phyloP scores from a whole-genome alignment of 2,113 vertebrate species.

The Rostratula benghalensis region DNA sequence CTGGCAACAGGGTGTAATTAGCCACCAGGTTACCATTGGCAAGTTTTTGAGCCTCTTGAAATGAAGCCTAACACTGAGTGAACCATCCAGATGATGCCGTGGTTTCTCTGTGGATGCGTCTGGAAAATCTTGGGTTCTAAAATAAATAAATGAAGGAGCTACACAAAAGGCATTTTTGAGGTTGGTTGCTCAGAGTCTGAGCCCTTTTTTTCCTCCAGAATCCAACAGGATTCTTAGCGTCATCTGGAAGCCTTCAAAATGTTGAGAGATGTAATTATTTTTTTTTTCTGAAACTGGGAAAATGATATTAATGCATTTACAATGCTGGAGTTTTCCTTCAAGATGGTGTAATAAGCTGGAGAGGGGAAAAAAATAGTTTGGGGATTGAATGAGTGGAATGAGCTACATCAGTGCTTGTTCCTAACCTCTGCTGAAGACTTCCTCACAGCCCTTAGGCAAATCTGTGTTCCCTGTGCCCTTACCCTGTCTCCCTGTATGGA shows the following conservation, averaged over 20 bases:
- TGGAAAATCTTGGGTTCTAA: constrained; percentile 53
- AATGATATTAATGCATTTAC: neutral
- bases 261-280: neutral
- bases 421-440: neutral
- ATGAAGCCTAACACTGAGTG: constrained; percentile 5
- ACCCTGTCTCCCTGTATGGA: neutral
- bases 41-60: constrained; percentile 25
- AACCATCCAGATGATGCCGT: constrained; percentile 15
- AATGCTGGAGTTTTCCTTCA: neutral
- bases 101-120: constrained; percentile 48
- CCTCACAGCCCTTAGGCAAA: neutral
- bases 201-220: neutral
- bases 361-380: neutral
- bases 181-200: neutral
- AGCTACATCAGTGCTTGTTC: neutral
- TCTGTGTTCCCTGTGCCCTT: neutral
- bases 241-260: constrained; percentile 34
- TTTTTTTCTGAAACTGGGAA: neutral
- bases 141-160: constrained; percentile 39
- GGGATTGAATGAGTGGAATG: neutral
- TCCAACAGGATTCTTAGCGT: neutral
- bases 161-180: constrained; percentile 56
- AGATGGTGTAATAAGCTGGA: neutral
- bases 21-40: constrained; percentile 38
- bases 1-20: constrained; percentile 38